Base-by-base conservation (phyloP, 2,888 invertebrate genomes). In the Diaphora mendica region DNA sequence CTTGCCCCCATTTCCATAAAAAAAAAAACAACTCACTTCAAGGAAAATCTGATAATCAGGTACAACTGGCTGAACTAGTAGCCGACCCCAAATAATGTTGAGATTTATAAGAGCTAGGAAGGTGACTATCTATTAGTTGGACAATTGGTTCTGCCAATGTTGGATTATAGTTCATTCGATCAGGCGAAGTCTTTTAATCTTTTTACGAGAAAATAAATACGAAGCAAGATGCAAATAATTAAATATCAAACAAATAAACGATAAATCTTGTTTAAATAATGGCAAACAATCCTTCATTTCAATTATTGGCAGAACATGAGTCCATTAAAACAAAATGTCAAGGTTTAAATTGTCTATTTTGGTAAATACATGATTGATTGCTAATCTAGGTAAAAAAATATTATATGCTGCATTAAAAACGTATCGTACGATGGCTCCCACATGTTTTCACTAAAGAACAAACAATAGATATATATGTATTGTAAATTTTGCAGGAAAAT, bases 261-360 rank as follows among this genome's bases (percentile, higher is more conserved):
- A 33, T 15, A 65, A 48, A 71, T 66, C 35, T 55, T 70, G 74
- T 77, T 83, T 77, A 77, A 69, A 65, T 62, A 72, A 74, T 76
- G 55, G 75, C 64, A 59, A 64, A 79, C 77, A 76, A 77, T 77
- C 79, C 83, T 73, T 74, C 70, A 72, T 72, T 80, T 70, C 74
- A 26, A 64, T 59, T 76, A 78, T 75, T 70, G 64, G 68, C 71
- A 77, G 72, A 83, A 82, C 79, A 77, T 83, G 77, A 81, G 74
- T 83, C 15, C 42, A 55, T 71, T 81, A 76, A 69, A 69, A 70
- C 48, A 65, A 81, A 81, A 82, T 79, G 82, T 83, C 76, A 79
- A 79, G 70, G 71, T 78, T 72, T 33, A 42, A 42, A 81, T 71
- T 79, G 74, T 72, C 74, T 71, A 71, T 65, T 51, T 26, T 55